Evolutionary conservation across 2,113 vertebrate genomes (phyloP).

Genomic region (Trachemys scripta): DNA sequence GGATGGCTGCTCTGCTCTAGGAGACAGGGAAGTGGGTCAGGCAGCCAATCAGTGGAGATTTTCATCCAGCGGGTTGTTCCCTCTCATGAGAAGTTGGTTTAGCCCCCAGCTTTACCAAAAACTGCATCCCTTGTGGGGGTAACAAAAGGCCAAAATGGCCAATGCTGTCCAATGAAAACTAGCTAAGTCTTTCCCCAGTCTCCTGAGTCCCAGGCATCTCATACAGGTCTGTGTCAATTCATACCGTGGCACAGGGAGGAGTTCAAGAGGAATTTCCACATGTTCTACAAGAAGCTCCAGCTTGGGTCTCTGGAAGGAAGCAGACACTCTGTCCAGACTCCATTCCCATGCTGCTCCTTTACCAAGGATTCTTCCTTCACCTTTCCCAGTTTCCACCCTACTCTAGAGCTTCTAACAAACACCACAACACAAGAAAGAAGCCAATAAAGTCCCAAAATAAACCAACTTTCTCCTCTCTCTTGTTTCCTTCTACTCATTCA

Average conservation of each 20-base stretch:
- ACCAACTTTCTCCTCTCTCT: background rate
- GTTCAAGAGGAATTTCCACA: background rate
- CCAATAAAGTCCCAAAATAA: background rate
- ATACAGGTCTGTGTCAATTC: background rate
- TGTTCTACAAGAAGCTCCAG: background rate
- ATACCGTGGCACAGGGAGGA: background rate
- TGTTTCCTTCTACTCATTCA: background rate
- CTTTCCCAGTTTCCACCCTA: background rate
- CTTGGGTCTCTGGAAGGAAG: background rate
- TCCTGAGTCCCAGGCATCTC: background rate
- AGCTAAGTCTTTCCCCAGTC: background rate
- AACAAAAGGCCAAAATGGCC: background rate
- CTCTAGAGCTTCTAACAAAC: background rate
- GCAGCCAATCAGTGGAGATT: no score
- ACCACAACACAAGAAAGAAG: background rate
- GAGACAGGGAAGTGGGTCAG: no score
- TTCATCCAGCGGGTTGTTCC: background rate
- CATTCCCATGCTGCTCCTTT: background rate
- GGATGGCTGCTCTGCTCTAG: no score
- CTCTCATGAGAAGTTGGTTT: background rate
- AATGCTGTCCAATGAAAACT: background rate
- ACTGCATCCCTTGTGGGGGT: background rate
- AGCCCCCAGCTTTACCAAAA: background rate
- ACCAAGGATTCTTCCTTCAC: background rate
- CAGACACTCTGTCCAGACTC: background rate